Base-by-base conservation (phyloP, 2,888 invertebrate species). In the Tetragonisca angustula region DNA sequence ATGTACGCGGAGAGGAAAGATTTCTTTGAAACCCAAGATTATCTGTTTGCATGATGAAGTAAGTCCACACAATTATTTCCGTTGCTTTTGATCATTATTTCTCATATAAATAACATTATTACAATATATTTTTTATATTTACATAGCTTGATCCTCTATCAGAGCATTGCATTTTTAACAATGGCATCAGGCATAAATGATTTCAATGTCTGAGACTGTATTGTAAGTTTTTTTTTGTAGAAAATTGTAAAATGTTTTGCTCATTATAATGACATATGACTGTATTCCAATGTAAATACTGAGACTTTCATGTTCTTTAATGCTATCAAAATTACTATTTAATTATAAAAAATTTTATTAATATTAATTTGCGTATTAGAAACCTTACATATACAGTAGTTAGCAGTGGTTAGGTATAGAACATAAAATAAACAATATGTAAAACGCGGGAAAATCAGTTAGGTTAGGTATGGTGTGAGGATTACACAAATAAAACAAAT, bases 11-110 rank as follows among this genome's bases (percentile, higher is more conserved):
- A 68, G 54, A 76, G 67, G 59, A 82, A 84, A 64, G 52, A 67
- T 69, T 81, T 71, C 70, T 74, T 80, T 75, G 87, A 85, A 83
- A 82, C 69, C 74, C 79, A 70, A 84, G 85, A 83, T 83, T 84
- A 68, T 65, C 49, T 76, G 76, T 83, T 78, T 81, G 69, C 73
- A 71, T 71, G 89, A 89, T 89, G 89, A 85, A 87, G 90, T 90
- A 90, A 90, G 90, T 90, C 75, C 76, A 77, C 49, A 43, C 67
- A 77, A 62, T 83, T 80, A 79, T 88, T 87, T 72, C 43, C 73
- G 71, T 76, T 80, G 43, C 64, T 62, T 56, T 32, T 15, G 49
- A 54, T 75, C 62, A 36, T 72, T 61, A 17, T n/a, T 75, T 61
- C 50, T 61, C 32, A n/a, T 24, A 17, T 17, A 36, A 21, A 68